Base-by-base conservation (phyloP, 1,140 invertebrate species). In the Zaprionus davidi region DNA sequence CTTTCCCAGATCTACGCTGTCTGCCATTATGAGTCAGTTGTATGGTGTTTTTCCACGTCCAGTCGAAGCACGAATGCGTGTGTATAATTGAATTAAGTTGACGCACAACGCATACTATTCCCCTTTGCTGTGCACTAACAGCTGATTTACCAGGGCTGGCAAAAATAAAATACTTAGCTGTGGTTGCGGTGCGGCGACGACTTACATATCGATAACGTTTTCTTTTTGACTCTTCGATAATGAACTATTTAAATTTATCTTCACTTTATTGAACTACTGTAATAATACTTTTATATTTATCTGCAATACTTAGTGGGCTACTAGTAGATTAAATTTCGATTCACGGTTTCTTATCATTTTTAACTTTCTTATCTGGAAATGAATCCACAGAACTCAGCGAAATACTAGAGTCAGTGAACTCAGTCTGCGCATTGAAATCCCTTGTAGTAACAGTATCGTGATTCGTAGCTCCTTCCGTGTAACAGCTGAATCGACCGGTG, bases 1-100 rank as follows among this genome's bases (percentile, higher is more conserved):
- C 59, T 93, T 86, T 41, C 94, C 93, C 20, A 94, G 59, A 66
- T 94, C 88, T 53, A 76, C 64, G 38, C 51, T 79, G 15, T 71
- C 82, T 7, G 46, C 74, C 85, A 88, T 88, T 65, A 24, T 51
- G 28, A 2, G 44, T 17, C 44, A 55, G 6, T 22, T 9, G 6
- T 46, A 9, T 28, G 20, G 28, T 51, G 26, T 57, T 64, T 65
- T 70, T 46, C 28, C 26, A 55, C 26, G 31, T 53, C 17, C 28
- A 34, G 13, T 59, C 49, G n/a, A 6, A 53, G 3, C 1, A 34
- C 59, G 51, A 75, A 71, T 71, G 59, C 67, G 58, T 38, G 7
- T 63, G 9, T 63, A 53, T 79, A 79, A 79, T 79, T 79, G 1
- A 71, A 79, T 79, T 79, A 79, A 53, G 62, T 64, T 24, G 15